A percentile compares a stretch with the other conserved stretches of the same genome.
Conservation (phyloP, 2,113 vertebrate species). For the Solea senegalensis region DNA sequence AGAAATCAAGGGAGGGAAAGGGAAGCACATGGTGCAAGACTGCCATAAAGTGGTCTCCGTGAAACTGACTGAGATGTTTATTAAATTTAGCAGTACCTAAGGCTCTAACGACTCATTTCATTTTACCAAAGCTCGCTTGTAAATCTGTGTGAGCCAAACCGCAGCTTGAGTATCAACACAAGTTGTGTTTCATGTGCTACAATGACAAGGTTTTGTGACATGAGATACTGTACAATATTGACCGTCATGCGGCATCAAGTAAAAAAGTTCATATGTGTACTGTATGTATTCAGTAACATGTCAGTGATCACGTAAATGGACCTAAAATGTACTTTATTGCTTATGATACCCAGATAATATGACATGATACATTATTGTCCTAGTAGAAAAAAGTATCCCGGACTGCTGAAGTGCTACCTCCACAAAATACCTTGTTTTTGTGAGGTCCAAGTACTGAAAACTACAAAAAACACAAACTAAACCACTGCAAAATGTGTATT, state of each 20-base stretch:
- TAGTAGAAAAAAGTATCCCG: too few relatives aligned
- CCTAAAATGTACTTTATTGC: too few relatives aligned
- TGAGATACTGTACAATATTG: too few relatives aligned
- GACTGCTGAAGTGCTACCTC: too few relatives aligned
- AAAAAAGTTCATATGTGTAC: neutral
- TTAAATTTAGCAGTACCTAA: constrained; percentile 82
- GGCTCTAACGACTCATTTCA: constrained; percentile 45
- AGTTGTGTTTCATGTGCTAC: constrained; percentile 4
- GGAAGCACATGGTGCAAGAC: constrained; percentile 69
- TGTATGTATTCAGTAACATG: too few relatives aligned
- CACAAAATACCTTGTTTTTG: too few relatives aligned
- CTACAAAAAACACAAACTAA: too few relatives aligned
- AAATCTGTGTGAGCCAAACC: constrained; percentile 48
- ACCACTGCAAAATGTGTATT: too few relatives aligned
- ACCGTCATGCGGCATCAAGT: neutral
- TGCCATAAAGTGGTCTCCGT: constrained; percentile 81
- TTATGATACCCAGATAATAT: too few relatives aligned
- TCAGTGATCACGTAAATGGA: too few relatives aligned
- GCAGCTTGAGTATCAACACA: constrained; percentile 27
- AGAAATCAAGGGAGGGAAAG: constrained; percentile 48
- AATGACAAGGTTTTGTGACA: neutral
- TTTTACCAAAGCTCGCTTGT: constrained; percentile 39
- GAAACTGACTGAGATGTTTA: constrained; percentile 85
- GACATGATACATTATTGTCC: too few relatives aligned
- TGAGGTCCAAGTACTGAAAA: too few relatives aligned